These are phyloP conservation scores for Galaxias olidus DNA, from an alignment of 2,797 vertebrate genomes.

Conservation along the genomic window DNA sequence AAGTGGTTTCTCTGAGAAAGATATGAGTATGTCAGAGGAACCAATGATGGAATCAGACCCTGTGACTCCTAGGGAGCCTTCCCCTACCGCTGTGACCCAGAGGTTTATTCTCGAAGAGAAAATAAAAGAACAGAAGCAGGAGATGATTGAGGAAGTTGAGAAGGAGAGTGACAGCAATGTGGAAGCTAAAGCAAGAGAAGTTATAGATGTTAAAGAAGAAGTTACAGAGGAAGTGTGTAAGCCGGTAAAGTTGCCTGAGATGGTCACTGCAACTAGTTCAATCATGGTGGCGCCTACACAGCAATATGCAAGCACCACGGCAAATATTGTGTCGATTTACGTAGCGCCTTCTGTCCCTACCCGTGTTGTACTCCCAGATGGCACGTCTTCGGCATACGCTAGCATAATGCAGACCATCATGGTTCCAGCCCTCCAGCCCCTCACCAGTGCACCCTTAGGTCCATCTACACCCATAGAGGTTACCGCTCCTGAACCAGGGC, in stretches of 20 bases:
- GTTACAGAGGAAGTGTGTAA: constrained; percentile 41
- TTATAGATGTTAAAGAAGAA: constrained; percentile 47
- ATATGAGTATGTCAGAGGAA: constrained; percentile 74
- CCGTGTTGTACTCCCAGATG: constrained; percentile 76
- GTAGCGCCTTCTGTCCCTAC: constrained; percentile 57
- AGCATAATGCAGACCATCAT: constrained; percentile 92
- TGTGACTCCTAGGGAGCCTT: constrained; percentile 51
- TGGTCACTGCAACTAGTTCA: constrained; percentile 62
- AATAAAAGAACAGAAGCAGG: constrained; percentile 63
- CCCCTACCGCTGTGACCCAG: constrained; percentile 50
- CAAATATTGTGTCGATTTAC: constrained; percentile 51
- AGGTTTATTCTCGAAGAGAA: constrained; percentile 57
- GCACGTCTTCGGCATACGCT: constrained; percentile 85
- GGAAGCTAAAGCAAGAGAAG: constrained; percentile 41
- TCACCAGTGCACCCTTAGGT: constrained; percentile 36
- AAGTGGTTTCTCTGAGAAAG: constrained; percentile 71
- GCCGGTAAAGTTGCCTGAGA: constrained; percentile 57
- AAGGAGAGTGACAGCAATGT: constrained; percentile 23
- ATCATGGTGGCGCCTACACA: constrained; percentile 53
- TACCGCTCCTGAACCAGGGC: constrained; percentile 12
- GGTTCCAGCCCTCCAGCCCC: constrained; percentile 59
- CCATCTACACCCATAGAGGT: constrained; percentile 43
- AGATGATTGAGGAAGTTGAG: constrained; percentile 51
- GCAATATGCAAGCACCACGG: constrained; percentile 41
- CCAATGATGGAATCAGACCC: constrained; percentile 65